Evolutionary conservation across 2,888 invertebrate genomes (phyloP), one percentile per base, ranked within the genome.

Genomic region (Hyles lineata): DNA sequence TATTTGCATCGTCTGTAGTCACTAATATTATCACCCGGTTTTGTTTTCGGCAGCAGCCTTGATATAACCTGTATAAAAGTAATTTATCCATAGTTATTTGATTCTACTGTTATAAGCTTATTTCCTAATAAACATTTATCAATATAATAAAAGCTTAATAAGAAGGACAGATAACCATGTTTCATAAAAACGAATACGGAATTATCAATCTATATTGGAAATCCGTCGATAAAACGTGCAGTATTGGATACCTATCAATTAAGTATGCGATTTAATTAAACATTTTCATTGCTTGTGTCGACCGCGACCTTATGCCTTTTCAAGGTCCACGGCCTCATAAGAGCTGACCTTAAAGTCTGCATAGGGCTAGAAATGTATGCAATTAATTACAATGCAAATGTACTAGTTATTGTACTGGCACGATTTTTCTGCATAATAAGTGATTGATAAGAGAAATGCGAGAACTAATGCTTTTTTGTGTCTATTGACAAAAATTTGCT

Each of bases 291-390:
- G 19, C n/a, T 55, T n/a, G 19, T 55, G 5, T n/a, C n/a, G n/a
- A 55, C 55, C 55, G n/a, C 17, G 55, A 55, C 55, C 55, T 55
- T 55, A 55, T n/a, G 55, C 55, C 6, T 55, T 55, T 55, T 55
- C 55, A 55, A 55, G 55, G 55, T 55, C 55, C 55, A n/a, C 55
- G 55, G 55, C n/a, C 55, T 55, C 55, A 55, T n/a, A n/a, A 19
- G 11, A 43, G 5, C 55, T 55, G 55, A 55, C 55, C 55, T 55
- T n/a, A 55, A 52, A 55, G 55, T n/a, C 19, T 55, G n/a, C 19
- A 55, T 55, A 55, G 55, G 55, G n/a, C 55, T 55, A 55, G 55
- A 55, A 55, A 55, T 55, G 19, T 19, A 17, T 55, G 52, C 19
- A n/a, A n/a, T 55, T n/a, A 55, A 15, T 55, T 55, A 55, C 3